Base-by-base conservation (phyloP, 2,797 vertebrate genomes). In the Ptychadena robeensis region DNA sequence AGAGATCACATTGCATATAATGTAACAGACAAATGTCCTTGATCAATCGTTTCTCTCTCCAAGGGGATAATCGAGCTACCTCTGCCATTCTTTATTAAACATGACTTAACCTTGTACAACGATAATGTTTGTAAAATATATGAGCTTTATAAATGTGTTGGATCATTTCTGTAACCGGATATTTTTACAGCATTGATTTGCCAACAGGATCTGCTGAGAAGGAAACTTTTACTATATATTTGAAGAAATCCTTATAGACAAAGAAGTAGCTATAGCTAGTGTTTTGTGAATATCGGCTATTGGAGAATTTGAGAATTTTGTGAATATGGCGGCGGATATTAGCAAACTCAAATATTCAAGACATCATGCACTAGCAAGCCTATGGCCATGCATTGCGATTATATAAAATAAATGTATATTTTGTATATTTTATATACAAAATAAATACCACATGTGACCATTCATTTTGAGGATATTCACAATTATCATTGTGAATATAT, bases 11-110 rank as follows among this genome's bases (percentile, higher is more conserved):
- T 92, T 91, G 88, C 90, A 83, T 88, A 85, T 86, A 79, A 87
- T 87, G 86, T 90, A 90, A 90, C 87, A 89, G 92, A 90, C 89
- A 91, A 90, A 91, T 91, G 91, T 91, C 91, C 83, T 87, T 90
- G 89, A 90, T 80, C 85, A 88, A 91, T 90, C 87, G 82, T 85
- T 82, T 86, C 30, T 68, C 75, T 77, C 74, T 78, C 75, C 9
- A 15, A 53, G 75, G 75, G 40, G 75, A 67, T 78, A 78, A 57
- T 30, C 44, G 64, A 78, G 64, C 48, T 28, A 78, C 75, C 64
- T 78, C 75, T 68, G 75, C 40, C 75, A 78, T 67, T 18, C 75
- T 53, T 67, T 78, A 78, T 78, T 67, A 78, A 78, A 78, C 64
- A 53, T 67, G 75, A 67, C 64, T 67, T 78, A 67, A 78, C 63